Conservation (phyloP, 2,888 invertebrate species). For the Steromphala cineraria region DNA sequence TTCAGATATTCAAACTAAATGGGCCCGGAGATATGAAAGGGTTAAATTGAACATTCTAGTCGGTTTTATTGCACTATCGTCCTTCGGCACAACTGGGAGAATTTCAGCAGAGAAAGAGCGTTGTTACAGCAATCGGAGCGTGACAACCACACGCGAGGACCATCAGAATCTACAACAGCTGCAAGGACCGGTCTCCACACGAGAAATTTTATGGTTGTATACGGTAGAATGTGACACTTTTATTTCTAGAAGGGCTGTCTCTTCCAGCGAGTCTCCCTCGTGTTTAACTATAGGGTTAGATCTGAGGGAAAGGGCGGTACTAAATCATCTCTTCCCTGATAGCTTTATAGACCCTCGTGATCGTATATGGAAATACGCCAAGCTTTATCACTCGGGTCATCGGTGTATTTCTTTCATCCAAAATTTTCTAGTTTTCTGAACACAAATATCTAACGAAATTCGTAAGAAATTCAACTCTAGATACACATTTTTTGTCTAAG, state of each 20-base stretch:
- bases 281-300: conserved; percentile 23
- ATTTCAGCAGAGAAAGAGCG: neutral
- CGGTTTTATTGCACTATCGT: conserved; percentile 5
- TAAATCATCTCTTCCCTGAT: conserved; percentile 12
- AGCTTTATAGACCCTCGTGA: conserved; percentile 14
- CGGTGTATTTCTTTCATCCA: neutral
- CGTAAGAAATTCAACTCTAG: neutral
- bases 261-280: neutral
- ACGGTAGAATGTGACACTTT: conserved; percentile 23
- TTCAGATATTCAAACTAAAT: conserved; percentile 16
- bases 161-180: conserved; percentile 5
- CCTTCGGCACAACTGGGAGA: neutral
- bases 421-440: neutral
- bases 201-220: conserved; percentile 25
- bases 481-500: neutral
- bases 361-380: conserved; percentile 11
- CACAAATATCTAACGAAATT: neutral
- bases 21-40: conserved; percentile 13
- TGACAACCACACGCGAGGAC: neutral
- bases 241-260: neutral
- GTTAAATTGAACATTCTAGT: conserved; percentile 18
- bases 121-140: neutral
- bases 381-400: conserved; percentile 4
- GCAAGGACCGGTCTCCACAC: neutral
- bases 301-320: conserved; percentile 9